Evolutionary conservation across 2,797 vertebrate genomes (phyloP).

Genomic region (Hoplostethus atlanticus): DNA sequence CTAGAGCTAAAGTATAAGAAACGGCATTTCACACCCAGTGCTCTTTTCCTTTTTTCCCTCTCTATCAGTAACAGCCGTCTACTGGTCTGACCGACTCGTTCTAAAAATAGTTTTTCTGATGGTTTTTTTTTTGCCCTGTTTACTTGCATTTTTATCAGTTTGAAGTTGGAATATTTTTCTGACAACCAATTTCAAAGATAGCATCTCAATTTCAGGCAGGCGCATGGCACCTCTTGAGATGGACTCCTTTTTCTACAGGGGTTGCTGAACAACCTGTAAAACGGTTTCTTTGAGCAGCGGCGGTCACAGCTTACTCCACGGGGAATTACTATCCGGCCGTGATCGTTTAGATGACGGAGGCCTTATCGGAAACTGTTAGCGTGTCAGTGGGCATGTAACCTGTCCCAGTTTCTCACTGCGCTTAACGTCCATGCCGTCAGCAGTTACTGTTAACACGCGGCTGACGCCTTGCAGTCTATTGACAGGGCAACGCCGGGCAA

Average conservation of each 20-base stretch:
- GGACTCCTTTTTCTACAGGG: conserved; percentile 22
- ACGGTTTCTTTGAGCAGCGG: conserved; percentile 26
- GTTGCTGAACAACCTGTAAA: conserved; percentile 47
- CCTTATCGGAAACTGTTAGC: conserved; percentile 44
- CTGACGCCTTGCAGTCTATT: conserved; percentile 51
- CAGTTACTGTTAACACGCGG: conserved; percentile 45
- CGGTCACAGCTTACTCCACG: conserved; percentile 7
- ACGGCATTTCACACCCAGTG: conserved; percentile 22
- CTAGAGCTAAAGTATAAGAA: conserved; percentile 11
- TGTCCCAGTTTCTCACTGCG: conserved; percentile 27
- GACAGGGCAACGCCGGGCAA: conserved; percentile 26
- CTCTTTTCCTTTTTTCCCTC: conserved; percentile 6
- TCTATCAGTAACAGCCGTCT: neutral
- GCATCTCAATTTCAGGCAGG: conserved; percentile 60
- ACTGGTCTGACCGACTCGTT: conserved; percentile 7
- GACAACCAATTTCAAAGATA: conserved; percentile 75
- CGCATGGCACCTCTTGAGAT: conserved; percentile 47
- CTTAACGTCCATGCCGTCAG: conserved; percentile 30
- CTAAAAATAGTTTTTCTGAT: conserved; percentile 52
- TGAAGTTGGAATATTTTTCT: conserved; percentile 62
- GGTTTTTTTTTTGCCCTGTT: neutral
- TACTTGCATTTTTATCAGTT: conserved; percentile 55
- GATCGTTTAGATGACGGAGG: conserved; percentile 40
- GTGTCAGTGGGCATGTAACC: conserved; percentile 28
- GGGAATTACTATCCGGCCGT: conserved; percentile 20